Conservation (phyloP, 2,113 vertebrate species). For the Octodon degus region DNA sequence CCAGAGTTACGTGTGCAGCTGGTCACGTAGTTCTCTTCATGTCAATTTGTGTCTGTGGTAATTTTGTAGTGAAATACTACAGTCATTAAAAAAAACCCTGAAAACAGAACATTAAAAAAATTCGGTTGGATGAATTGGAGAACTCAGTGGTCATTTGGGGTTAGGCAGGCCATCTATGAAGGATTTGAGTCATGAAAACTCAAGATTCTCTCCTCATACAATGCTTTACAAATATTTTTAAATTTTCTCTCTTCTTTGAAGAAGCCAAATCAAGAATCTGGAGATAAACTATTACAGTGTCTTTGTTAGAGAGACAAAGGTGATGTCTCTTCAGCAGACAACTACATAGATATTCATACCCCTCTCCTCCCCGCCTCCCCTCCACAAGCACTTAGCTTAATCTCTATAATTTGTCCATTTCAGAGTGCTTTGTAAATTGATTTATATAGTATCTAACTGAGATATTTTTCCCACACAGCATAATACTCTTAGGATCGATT, state of each 20-base stretch:
- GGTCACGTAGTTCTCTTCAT: background rate
- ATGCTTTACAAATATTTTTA: background rate
- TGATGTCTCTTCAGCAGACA: background rate
- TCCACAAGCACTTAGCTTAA: background rate
- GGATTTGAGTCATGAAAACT: background rate
- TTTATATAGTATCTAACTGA: background rate
- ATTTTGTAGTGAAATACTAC: background rate
- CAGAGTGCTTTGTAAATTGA: background rate
- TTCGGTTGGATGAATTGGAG: background rate
- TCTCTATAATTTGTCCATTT: background rate
- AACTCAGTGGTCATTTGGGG: background rate
- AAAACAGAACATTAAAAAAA: background rate
- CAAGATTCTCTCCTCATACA: background rate
- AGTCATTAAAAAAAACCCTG: background rate
- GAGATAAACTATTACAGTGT: background rate
- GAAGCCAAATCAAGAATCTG: conserved; percentile 10
- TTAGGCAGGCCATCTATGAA: background rate
- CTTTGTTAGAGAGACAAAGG: conserved; percentile 2
- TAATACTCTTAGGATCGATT: background rate
- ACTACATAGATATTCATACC: background rate
- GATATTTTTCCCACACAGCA: background rate
- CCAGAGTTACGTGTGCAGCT: background rate
- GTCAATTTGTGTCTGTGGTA: background rate
- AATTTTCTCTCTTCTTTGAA: conserved; percentile 23
- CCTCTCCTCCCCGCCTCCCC: background rate